These are phyloP conservation scores for Apamea anceps DNA, from an alignment of 2,888 invertebrate species.

Conservation along the genomic window DNA sequence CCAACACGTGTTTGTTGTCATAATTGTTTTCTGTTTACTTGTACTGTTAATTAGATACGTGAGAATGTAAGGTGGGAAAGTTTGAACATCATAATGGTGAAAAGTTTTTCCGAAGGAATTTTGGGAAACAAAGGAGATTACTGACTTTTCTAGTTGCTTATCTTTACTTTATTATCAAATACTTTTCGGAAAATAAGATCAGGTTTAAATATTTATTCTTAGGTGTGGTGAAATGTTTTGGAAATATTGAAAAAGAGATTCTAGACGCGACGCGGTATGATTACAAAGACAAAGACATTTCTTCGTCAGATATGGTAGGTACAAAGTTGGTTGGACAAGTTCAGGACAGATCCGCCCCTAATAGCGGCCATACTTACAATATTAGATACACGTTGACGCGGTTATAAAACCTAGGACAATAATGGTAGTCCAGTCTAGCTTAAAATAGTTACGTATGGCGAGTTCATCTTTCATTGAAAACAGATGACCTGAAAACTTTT, in stretches of 20 bases:
- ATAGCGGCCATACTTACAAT: too few relatives aligned
- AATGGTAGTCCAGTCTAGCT: neutral
- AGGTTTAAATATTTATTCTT: neutral
- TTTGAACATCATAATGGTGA: neutral
- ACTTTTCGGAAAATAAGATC: neutral
- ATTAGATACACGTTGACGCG: too few relatives aligned
- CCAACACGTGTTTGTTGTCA: slow-evolving; percentile 53
- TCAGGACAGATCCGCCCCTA: too few relatives aligned
- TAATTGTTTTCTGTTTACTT: slow-evolving; percentile 45
- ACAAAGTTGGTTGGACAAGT: too few relatives aligned
- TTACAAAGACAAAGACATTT: neutral
- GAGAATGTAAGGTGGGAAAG: neutral
- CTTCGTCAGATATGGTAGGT: too few relatives aligned
- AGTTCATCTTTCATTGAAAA: neutral
- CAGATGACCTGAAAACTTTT: neutral
- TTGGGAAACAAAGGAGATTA: neutral
- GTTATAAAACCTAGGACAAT: too few relatives aligned
- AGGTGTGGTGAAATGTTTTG: neutral
- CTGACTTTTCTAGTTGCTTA: neutral
- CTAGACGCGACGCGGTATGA: neutral
- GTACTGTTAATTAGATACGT: slow-evolving; percentile 20
- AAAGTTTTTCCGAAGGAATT: neutral
- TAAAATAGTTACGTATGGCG: neutral
- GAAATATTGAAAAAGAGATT: too few relatives aligned
- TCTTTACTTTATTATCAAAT: neutral